Conservation (phyloP, 2,888 invertebrate genomes). For the Acleris sparsana region DNA sequence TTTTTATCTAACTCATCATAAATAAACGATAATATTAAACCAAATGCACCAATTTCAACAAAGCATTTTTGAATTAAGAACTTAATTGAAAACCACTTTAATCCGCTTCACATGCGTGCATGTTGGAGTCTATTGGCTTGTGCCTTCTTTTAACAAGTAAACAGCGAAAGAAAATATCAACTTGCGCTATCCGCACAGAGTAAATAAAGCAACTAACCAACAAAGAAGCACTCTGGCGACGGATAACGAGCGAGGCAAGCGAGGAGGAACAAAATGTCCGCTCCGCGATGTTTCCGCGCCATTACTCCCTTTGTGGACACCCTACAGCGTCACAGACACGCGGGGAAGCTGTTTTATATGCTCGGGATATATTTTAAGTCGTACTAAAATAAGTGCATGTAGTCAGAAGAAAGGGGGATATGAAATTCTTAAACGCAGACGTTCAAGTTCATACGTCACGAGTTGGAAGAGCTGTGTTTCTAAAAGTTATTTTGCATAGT, state of each 20-base stretch:
- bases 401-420: slow-evolving; percentile 18
- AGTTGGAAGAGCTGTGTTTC: no score
- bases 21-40: neutral
- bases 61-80: slow-evolving; percentile 2
- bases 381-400: slow-evolving; percentile 32
- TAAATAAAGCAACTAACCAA: slow-evolving; percentile 80
- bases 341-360: slow-evolving; percentile 42
- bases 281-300: slow-evolving; percentile 77
- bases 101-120: slow-evolving; percentile 29
- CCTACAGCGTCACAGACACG: slow-evolving; percentile 71
- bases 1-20: no score
- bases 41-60: neutral
- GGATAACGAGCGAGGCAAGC: slow-evolving; percentile 78
- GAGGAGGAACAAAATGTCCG: slow-evolving; percentile 76
- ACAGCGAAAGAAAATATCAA: no score
- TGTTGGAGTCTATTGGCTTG: slow-evolving; percentile 22
- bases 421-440: slow-evolving; percentile 3
- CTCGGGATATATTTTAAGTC: slow-evolving; percentile 35
- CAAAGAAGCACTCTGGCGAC: slow-evolving; percentile 71
- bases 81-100: slow-evolving; percentile 21
- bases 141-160: no score
- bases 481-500: no score
- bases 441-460: neutral
- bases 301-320: slow-evolving; percentile 78
- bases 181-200: slow-evolving; percentile 38